A percentile compares a stretch with the other conserved stretches of the same genome.
Conservation (phyloP, 2,888 invertebrate genomes). For the Chrysolina haemoptera region DNA sequence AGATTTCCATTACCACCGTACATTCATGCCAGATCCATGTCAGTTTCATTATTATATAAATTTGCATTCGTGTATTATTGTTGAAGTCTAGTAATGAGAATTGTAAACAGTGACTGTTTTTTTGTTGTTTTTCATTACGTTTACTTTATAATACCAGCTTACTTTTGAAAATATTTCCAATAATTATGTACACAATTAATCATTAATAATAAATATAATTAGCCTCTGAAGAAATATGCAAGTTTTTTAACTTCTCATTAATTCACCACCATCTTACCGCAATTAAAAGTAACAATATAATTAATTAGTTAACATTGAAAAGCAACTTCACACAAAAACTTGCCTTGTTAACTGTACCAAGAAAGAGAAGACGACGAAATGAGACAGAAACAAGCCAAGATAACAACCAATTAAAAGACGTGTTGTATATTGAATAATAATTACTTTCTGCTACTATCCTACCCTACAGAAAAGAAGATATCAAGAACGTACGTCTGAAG, state of each 20-base stretch:
- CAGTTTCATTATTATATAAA: too few relatives aligned
- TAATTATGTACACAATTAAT: background rate
- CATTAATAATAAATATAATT: background rate
- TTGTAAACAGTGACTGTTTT: too few relatives aligned
- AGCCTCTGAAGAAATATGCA: background rate
- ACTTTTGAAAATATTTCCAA: background rate
- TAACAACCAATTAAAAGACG: conserved; percentile 71
- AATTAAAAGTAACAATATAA: conserved; percentile 57
- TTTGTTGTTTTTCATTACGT: too few relatives aligned
- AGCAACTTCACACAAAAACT: conserved; percentile 44
- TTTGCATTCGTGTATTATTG: too few relatives aligned
- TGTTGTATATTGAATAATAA: conserved; percentile 71
- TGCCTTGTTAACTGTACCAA: conserved; percentile 48
- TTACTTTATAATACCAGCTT: background rate
- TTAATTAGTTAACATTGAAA: conserved; percentile 57
- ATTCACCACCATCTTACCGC: conserved; percentile 56
- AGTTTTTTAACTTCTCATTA: conserved; percentile 40
- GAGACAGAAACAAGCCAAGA: conserved; percentile 59
- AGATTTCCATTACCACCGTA: too few relatives aligned
- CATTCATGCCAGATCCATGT: too few relatives aligned
- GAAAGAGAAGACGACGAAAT: conserved; percentile 45
- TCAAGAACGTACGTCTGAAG: background rate
- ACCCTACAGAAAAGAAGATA: conserved; percentile 34
- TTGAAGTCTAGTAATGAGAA: too few relatives aligned
- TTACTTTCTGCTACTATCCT: conserved; percentile 67